Evolutionary conservation across 2,888 invertebrate genomes (phyloP).

Genomic region (Ptychoptera albimana): DNA sequence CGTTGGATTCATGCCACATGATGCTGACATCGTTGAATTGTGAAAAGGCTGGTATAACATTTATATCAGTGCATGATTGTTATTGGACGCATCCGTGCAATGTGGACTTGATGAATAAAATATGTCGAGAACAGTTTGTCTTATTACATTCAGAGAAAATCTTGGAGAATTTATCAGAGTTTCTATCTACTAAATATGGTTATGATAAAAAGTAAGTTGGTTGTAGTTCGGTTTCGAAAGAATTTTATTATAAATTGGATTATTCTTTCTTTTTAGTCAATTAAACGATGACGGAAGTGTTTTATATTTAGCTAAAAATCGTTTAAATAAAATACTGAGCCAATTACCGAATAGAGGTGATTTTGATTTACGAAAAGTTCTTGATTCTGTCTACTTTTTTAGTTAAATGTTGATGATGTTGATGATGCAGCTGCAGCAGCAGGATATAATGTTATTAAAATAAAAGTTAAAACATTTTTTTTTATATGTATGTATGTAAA

Average conservation of each 20-base stretch:
- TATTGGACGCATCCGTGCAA: constrained; percentile 95
- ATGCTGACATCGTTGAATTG: constrained; percentile 92
- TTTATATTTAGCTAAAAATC: constrained; percentile 40
- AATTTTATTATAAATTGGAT: constrained; percentile 3
- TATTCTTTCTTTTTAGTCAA: constrained; percentile 26
- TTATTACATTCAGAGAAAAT: constrained; percentile 86
- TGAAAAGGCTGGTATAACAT: constrained; percentile 66
- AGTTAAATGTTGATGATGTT: constrained; percentile 49
- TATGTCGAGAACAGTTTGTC: constrained; percentile 97
- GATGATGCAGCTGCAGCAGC: too few species aligned
- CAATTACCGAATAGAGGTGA: constrained; percentile 57
- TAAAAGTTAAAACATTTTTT: too few species aligned
- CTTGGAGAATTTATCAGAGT: constrained; percentile 67
- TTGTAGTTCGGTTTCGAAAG: background rate
- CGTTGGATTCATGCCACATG: constrained; percentile 97
- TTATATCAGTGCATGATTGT: constrained; percentile 97
- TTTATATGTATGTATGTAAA: too few species aligned
- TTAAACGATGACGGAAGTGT: constrained; percentile 33
- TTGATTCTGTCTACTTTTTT: constrained; percentile 73
- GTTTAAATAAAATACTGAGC: constrained; percentile 42
- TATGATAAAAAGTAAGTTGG: constrained; percentile 40
- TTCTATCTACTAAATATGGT: constrained; percentile 51
- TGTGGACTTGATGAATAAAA: constrained; percentile 77
- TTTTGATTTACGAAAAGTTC: constrained; percentile 59
- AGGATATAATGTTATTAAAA: too few species aligned